Base-by-base conservation (phyloP, 2,797 vertebrate genomes). In the Anguilla anguilla region DNA sequence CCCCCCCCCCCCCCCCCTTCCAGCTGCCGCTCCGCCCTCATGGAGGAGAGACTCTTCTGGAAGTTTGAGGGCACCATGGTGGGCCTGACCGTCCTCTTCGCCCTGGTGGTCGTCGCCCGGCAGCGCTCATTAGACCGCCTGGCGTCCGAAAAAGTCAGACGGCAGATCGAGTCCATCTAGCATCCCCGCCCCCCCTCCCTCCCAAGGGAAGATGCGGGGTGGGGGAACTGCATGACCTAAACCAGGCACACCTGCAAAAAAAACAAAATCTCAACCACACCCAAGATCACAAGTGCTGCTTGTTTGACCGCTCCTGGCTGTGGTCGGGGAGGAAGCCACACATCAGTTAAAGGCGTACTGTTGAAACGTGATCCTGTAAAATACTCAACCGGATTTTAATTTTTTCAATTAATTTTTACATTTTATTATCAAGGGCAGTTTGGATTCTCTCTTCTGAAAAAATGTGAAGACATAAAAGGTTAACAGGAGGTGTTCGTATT, bases 91-190 rank as follows among this genome's bases (percentile, higher is more conserved):
- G 91, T 94, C 0, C 0, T 96, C 53, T 97, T 97, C 0, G 96
- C 96, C 0, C 88, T 96, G 22, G 59, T 98, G 0, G 98, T 99
- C 88, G 95, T 98, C 0, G 17, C 93, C 1, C 96, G 98, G 10
- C 98, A 98, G 91, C 95, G 96, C 0, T 95, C 95, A 11, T 93
- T 99, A n/a, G 98, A 99, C 93, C 95, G 97, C 0, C 96, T 96
- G 0, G 98, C 98, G 2, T 96, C 97, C 0, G 98, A 99, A 94
- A 99, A 99, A 90, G 98, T 99, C 87, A 97, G 97, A 0, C 96
- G 98, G 5, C 98, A 99, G 91, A 98, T 99, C 0, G 98, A 99
- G 88, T 98, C 97, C 91, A 98, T 98, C 88, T 99, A 96, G 90
- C 49, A 2, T 57, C 84, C 22, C 59, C 59, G 2, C 59, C 17